Evolutionary conservation across 2,888 invertebrate species (phyloP).

Genomic region (Sipunculus nudus): DNA sequence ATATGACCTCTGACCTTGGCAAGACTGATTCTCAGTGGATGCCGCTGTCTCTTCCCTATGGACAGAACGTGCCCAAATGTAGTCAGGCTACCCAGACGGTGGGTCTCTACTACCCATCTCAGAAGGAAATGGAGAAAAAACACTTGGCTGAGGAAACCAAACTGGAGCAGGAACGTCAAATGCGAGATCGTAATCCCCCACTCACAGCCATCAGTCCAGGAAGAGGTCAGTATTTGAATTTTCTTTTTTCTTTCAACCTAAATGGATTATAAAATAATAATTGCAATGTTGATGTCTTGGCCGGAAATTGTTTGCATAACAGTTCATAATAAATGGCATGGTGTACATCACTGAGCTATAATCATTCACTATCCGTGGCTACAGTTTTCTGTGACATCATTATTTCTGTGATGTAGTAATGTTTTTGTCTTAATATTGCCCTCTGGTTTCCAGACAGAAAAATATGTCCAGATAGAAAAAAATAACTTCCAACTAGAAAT

Average conservation of each 20-base stretch:
- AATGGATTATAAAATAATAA: too few species aligned
- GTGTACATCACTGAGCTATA: too few species aligned
- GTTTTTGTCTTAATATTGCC: too few species aligned
- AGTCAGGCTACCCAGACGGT: conserved; percentile 63
- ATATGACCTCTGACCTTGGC: neutral
- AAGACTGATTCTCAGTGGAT: conserved; percentile 44
- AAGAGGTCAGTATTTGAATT: conserved; percentile 49
- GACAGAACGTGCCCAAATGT: conserved; percentile 26
- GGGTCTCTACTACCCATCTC: conserved; percentile 65
- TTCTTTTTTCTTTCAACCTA: neutral
- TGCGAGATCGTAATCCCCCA: conserved; percentile 61
- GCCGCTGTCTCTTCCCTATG: conserved; percentile 43
- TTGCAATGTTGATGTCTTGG: too few species aligned
- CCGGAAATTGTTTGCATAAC: too few species aligned
- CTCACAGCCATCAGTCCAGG: conserved; percentile 66
- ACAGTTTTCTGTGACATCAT: too few species aligned
- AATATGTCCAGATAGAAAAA: too few species aligned
- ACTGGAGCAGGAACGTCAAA: conserved; percentile 54
- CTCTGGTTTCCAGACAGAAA: too few species aligned
- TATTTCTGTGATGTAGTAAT: too few species aligned
- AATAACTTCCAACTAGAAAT: too few species aligned
- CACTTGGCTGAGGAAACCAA: conserved; percentile 58
- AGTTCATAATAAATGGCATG: too few species aligned
- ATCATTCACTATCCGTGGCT: too few species aligned
- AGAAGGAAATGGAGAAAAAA: conserved; percentile 54